A percentile compares a stretch with the other conserved stretches of the same genome.
Conservation (phyloP, 2,113 vertebrate genomes). For the Phalacrocorax pelagicus region DNA sequence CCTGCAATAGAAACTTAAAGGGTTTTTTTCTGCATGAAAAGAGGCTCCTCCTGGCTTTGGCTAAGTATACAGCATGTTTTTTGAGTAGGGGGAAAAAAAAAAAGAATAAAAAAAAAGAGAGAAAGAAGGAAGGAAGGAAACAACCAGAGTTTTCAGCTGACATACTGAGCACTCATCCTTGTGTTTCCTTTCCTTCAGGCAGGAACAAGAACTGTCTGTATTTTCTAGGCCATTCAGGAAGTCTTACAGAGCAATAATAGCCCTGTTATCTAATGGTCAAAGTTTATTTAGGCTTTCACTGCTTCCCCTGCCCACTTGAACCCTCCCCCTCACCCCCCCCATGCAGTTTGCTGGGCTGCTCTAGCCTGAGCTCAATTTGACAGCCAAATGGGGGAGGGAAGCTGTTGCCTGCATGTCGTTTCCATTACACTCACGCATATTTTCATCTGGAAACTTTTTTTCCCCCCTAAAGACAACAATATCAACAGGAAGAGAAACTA, state of each 20-base stretch:
- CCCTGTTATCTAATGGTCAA: conserved; percentile 72
- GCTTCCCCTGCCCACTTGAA: conserved; percentile 67
- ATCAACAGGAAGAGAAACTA: not conserved
- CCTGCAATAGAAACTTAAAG: not conserved
- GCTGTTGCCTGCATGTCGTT: not conserved
- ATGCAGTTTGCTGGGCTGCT: not conserved
- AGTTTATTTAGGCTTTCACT: conserved; percentile 75
- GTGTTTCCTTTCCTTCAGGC: conserved; percentile 52
- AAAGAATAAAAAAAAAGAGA: not conserved
- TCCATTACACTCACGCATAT: conserved; percentile 21
- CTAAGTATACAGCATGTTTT: not conserved
- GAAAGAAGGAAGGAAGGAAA: not conserved
- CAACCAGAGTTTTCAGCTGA: not conserved
- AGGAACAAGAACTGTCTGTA: conserved; percentile 63
- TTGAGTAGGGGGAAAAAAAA: not conserved
- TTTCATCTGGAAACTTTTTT: conserved; percentile 7
- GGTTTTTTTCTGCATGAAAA: not conserved
- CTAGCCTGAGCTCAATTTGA: not conserved
- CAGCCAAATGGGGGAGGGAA: not conserved
- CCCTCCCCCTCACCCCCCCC: not conserved
- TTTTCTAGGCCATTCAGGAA: conserved; percentile 76
- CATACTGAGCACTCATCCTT: conserved; percentile 25
- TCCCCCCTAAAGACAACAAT: not conserved
- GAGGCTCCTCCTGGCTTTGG: not conserved
- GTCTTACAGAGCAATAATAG: conserved; percentile 74